These are phyloP conservation scores for Phalera bucephala DNA, from an alignment of 2,888 invertebrate genomes.

Conservation along the genomic window DNA sequence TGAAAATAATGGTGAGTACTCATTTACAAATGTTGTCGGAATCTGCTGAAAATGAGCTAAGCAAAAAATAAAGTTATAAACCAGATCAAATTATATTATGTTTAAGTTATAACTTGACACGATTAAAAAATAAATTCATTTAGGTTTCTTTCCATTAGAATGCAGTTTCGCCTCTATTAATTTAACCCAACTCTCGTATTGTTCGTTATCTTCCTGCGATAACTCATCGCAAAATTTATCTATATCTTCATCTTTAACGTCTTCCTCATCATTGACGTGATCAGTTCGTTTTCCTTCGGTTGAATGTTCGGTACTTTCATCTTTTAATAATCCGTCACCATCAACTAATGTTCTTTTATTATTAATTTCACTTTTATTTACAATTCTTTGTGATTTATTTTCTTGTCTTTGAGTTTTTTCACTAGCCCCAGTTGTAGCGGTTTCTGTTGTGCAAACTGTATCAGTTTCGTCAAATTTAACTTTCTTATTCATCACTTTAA, in stretches of 20 bases:
- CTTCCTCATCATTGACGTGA: conserved; percentile 47
- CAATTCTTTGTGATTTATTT: conserved; percentile 17
- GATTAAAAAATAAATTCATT: conserved; percentile 19
- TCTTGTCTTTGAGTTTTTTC: conserved; percentile 12
- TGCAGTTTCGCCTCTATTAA: conserved; percentile 66
- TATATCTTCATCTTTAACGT: conserved; percentile 69
- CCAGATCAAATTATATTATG: too few relatives aligned
- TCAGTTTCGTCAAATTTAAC: conserved; percentile 5
- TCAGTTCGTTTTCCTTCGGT: not conserved
- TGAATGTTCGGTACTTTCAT: too few relatives aligned
- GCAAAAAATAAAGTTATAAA: too few relatives aligned
- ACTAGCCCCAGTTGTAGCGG: conserved; percentile 3
- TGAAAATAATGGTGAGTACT: too few relatives aligned
- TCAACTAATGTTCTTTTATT: too few relatives aligned
- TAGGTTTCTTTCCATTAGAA: conserved; percentile 47
- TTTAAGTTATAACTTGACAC: too few relatives aligned
- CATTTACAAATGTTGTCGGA: too few relatives aligned
- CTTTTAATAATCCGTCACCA: not conserved
- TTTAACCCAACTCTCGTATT: conserved; percentile 70
- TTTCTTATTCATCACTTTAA: conserved; percentile 14
- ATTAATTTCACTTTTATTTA: conserved; percentile 15
- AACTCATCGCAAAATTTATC: conserved; percentile 71
- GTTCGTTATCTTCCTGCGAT: conserved; percentile 64
- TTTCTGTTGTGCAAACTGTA: conserved; percentile 5
- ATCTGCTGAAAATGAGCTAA: too few relatives aligned